A percentile compares a stretch with the other conserved stretches of the same genome.
Conservation (phyloP, 92 coral and sea anemone species). For the Parazoanthus atlanticus region DNA sequence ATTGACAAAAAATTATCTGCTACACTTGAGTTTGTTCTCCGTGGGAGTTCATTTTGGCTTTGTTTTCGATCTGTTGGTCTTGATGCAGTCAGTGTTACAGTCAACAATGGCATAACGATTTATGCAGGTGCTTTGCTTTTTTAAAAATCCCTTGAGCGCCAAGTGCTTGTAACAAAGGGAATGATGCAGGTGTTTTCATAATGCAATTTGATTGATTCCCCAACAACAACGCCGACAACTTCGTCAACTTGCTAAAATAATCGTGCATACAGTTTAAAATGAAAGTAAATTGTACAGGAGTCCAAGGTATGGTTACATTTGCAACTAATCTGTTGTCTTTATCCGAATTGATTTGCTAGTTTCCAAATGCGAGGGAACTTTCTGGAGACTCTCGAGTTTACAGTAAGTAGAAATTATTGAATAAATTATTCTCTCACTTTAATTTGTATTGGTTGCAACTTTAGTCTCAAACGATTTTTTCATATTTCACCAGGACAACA, state of each 20-base stretch:
- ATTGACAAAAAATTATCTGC: not conserved
- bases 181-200: not conserved
- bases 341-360: not conserved
- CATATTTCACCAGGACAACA: not conserved
- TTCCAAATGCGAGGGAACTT: not conserved
- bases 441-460: not conserved
- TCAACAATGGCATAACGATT: not conserved
- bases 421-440: not conserved
- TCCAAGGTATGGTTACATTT: not conserved
- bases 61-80: not conserved
- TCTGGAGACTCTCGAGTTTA: not conserved
- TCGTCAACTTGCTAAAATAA: not conserved
- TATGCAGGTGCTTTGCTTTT: not conserved
- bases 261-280: not conserved
- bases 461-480: not conserved
- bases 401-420: not conserved
- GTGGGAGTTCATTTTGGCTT: not conserved
- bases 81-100: not conserved
- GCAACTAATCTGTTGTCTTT: no score
- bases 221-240: not conserved
- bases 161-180: no score
- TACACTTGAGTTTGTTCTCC: not conserved
- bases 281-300: not conserved
- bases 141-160: no score
- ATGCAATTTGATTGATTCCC: not conserved